Evolutionary conservation across 2,888 invertebrate species (phyloP).

Genomic region (Drosophila picticornis): DNA sequence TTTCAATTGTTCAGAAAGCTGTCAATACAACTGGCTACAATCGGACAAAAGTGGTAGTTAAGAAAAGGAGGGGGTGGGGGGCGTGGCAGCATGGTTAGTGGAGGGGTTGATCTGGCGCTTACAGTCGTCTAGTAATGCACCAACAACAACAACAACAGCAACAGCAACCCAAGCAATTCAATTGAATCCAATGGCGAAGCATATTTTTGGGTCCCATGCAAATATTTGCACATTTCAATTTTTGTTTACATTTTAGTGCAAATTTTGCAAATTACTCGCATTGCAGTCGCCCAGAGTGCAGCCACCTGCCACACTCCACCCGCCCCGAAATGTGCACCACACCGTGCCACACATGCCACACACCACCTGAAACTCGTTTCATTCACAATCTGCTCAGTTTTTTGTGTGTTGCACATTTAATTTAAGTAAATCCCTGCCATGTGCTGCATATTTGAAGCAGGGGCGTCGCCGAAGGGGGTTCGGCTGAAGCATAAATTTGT

Average conservation of each 20-base stretch:
- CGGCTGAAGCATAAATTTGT: not conserved
- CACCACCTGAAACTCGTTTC: conserved; percentile 23
- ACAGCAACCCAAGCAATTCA: conserved; percentile 21
- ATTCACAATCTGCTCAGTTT: conserved; percentile 24
- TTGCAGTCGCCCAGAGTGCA: conserved; percentile 34
- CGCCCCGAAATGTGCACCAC: not conserved
- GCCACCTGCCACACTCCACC: conserved; percentile 2
- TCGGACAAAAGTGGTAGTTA: conserved; percentile 21
- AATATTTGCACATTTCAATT: conserved; percentile 71
- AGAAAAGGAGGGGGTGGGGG: not conserved
- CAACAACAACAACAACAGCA: conserved; percentile 8
- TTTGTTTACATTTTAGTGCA: conserved; percentile 78
- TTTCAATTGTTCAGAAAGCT: conserved; percentile 72
- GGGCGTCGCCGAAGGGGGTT: not conserved
- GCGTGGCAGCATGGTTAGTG: not conserved
- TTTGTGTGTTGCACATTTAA: conserved; percentile 48
- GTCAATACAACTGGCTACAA: conserved; percentile 51
- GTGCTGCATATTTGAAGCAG: conserved; percentile 16
- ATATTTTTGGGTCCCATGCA: conserved; percentile 66
- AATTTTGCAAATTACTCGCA: conserved; percentile 74
- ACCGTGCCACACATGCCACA: conserved; percentile 1
- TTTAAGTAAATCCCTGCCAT: conserved; percentile 52
- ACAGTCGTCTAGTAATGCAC: conserved; percentile 51
- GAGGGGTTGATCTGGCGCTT: conserved; percentile 39
- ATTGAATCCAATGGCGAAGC: conserved; percentile 47